Evolutionary conservation across 2,888 invertebrate species (phyloP), one percentile per base, ranked within the genome.

Genomic region (Pollenia griseotomentosa): DNA sequence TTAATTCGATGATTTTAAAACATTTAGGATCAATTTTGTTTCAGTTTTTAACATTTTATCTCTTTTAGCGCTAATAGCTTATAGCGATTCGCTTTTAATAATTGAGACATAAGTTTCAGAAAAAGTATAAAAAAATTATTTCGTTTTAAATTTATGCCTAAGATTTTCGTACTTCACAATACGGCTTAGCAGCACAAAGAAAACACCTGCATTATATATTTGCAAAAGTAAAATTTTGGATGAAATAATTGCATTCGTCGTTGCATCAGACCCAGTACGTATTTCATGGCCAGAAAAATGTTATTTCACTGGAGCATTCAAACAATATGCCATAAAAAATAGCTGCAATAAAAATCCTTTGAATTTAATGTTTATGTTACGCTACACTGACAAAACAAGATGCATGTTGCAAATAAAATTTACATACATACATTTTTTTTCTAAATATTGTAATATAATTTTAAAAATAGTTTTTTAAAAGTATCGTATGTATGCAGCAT

Each of bases 221-320:
- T 33, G 33, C 33, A 33, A 33, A 33, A 33, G 33, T 57, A 16
- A 7, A 57, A 57, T 23, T 23, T 11, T 57, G 33, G 23, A 57
- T n/a, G n/a, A 16, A 53, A 53, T 16, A 19, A 57, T 23, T 23
- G 57, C 23, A 70, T 23, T 14, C 12, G 53, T 42, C 42, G 5
- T 40, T 71, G 16, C 16, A 11, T 71, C 40, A 12, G 8, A 19
- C 42, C 12, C 42, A 71, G 11, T 46, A 74, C 16, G n/a, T 65
- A 71, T 70, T 63, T 77, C 65, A 77, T 77, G 44, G 42, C 71
- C 70, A 65, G 61, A 63, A 70, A 51, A 77, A 75, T 83, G 83
- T 83, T 77, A 83, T 77, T 44, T 77, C 46, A 77, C 11, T 71
- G 70, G 65, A 65, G 77, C 83, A 55, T 78, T 70, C 19, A 51